Evolutionary conservation across 2,113 vertebrate genomes (phyloP).

Genomic region (Corynorhinus townsendii): DNA sequence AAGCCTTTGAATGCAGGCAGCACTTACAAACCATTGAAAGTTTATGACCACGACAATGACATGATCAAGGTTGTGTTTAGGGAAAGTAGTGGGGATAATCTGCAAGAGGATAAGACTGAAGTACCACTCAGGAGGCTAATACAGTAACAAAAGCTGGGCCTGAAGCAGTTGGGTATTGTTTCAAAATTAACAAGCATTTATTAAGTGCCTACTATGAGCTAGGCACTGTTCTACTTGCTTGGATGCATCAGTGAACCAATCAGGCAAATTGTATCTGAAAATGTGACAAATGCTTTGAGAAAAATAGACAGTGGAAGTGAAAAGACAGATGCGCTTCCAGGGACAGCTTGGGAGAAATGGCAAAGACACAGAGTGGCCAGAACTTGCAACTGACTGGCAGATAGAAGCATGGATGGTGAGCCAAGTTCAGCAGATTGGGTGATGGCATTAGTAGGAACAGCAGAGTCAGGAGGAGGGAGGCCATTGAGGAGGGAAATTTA

Average conservation of each 20-base stretch:
- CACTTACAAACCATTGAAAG: background rate
- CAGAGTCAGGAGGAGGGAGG: background rate
- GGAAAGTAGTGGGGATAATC: background rate
- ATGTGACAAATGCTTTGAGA: too few relatives aligned
- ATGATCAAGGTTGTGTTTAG: background rate
- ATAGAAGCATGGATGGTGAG: background rate
- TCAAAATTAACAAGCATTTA: too few relatives aligned
- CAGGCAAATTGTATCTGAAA: too few relatives aligned
- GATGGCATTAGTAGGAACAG: background rate
- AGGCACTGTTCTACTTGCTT: too few relatives aligned
- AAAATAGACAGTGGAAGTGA: background rate
- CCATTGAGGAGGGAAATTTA: background rate
- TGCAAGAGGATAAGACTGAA: background rate
- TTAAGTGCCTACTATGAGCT: too few relatives aligned
- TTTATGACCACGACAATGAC: background rate
- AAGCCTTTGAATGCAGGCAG: background rate
- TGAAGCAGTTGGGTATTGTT: background rate
- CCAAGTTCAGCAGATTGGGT: background rate
- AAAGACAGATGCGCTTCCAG: background rate
- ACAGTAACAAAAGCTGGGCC: background rate
- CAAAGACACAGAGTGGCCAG: background rate
- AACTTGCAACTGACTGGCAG: background rate
- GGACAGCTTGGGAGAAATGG: background rate
- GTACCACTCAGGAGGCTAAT: background rate
- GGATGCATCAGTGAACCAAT: too few relatives aligned